Percentiles rank a stretch among this genome's conserved stretches.
These are phyloP conservation scores for Kryptolebias ocellatus DNA, from an alignment of 2,797 vertebrate genomes.

Conservation along the genomic window DNA sequence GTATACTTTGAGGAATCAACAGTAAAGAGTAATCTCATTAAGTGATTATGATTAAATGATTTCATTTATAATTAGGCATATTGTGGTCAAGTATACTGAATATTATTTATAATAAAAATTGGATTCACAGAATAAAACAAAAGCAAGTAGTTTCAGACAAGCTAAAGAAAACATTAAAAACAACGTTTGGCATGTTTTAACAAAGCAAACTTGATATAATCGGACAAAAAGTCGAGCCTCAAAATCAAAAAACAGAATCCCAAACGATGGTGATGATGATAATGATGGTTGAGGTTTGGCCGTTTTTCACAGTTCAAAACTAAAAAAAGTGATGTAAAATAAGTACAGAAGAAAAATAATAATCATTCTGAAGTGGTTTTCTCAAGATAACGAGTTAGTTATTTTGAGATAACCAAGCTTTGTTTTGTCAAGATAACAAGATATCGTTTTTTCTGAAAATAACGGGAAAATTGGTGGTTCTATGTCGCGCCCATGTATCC, in stretches of 20 bases:
- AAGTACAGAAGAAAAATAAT: slow-evolving; percentile 3
- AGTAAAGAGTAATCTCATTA: slow-evolving; percentile 64
- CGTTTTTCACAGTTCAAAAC: slow-evolving; percentile 73
- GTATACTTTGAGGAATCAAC: slow-evolving; percentile 70
- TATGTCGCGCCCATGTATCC: too few relatives aligned
- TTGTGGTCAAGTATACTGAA: slow-evolving; percentile 57
- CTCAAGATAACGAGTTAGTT: too few relatives aligned
- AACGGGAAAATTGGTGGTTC: too few relatives aligned
- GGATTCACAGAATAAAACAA: slow-evolving; percentile 51
- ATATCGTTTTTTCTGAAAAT: too few relatives aligned
- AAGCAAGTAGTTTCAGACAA: slow-evolving; percentile 35
- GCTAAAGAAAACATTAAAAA: slow-evolving; percentile 22
- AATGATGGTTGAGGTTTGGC: slow-evolving; percentile 53
- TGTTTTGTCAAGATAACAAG: too few relatives aligned
- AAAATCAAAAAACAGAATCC: slow-evolving; percentile 16
- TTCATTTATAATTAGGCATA: slow-evolving; percentile 56
- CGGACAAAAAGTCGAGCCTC: not conserved
- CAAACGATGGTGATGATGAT: slow-evolving; percentile 3
- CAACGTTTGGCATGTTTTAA: slow-evolving; percentile 38
- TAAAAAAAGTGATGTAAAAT: slow-evolving; percentile 8
- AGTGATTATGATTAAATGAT: slow-evolving; percentile 58
- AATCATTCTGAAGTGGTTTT: not conserved
- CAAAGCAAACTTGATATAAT: slow-evolving; percentile 29
- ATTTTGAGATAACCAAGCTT: too few relatives aligned
- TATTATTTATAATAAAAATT: slow-evolving; percentile 43